Evolutionary conservation across 2,888 invertebrate species (phyloP).

Genomic region (Drosophila imparisetae): DNA sequence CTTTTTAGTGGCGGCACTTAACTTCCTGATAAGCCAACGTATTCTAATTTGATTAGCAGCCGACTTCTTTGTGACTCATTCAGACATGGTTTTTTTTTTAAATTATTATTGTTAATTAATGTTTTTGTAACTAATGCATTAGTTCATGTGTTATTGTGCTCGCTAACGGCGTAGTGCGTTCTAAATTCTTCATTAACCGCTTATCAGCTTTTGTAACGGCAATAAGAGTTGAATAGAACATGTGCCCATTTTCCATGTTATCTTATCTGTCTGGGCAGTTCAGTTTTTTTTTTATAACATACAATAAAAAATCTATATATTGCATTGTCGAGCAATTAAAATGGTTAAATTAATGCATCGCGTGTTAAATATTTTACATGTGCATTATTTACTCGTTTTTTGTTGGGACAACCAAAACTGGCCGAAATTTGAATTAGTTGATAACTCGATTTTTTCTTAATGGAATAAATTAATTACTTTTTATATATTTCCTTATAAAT

Average conservation of each 20-base stretch:
- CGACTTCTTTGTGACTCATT: conserved; percentile 32
- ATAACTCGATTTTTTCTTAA: neutral
- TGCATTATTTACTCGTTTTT: neutral
- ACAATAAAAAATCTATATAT: neutral
- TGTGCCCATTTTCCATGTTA: conserved; percentile 15
- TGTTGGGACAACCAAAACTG: neutral
- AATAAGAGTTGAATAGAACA: neutral
- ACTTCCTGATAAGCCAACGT: conserved; percentile 38
- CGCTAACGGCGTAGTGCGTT: conserved; percentile 29
- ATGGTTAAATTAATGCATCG: neutral
- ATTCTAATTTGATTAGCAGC: conserved; percentile 17
- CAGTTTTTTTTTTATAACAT: conserved; percentile 6
- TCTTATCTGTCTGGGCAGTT: conserved; percentile 36
- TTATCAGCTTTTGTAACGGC: conserved; percentile 47
- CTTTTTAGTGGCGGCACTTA: conserved; percentile 9
- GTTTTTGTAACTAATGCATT: conserved; percentile 13
- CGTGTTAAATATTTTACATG: neutral
- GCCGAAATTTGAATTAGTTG: neutral
- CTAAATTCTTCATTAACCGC: conserved; percentile 35
- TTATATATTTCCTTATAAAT: neutral
- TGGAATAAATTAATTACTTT: neutral
- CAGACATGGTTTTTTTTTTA: neutral
- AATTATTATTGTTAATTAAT: conserved; percentile 14
- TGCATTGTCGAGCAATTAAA: neutral
- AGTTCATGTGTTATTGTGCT: conserved; percentile 27